phyloP scores from a whole-genome alignment of 1,140 invertebrate species.

The Cyrtorhinus lividipennis region DNA sequence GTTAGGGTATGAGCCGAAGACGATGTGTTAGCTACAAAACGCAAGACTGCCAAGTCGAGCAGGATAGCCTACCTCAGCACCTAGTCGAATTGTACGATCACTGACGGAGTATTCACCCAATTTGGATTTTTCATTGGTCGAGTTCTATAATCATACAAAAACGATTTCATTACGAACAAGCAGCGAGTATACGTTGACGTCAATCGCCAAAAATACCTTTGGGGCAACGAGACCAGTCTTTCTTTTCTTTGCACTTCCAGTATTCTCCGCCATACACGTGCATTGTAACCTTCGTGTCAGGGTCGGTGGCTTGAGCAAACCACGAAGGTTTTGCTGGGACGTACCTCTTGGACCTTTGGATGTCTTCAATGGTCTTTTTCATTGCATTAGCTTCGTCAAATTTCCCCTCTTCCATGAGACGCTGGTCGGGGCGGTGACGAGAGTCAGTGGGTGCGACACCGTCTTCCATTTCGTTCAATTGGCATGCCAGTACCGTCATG shows the following conservation, averaged over 20 bases:
- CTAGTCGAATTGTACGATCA: no score
- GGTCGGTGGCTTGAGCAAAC: conserved; percentile 74
- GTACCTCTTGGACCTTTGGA: conserved; percentile 59
- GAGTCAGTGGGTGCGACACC: conserved; percentile 88
- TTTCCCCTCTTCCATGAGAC: conserved; percentile 84
- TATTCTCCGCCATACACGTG: conserved; percentile 80
- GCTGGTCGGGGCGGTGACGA: conserved; percentile 81
- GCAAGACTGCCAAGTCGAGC: no score
- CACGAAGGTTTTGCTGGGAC: conserved; percentile 67
- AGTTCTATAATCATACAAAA: no score
- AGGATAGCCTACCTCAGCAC: no score
- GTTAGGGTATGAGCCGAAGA: no score
- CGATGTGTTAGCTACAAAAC: no score
- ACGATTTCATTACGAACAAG: no score
- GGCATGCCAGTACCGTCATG: conserved; percentile 84
- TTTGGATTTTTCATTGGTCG: no score
- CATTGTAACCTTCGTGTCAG: conserved; percentile 59
- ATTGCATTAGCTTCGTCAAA: conserved; percentile 90
- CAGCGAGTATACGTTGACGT: no score
- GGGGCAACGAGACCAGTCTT: conserved; percentile 84
- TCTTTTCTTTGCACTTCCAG: conserved; percentile 78
- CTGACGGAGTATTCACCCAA: no score
- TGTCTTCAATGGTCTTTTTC: conserved; percentile 85
- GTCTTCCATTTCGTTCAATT: conserved; percentile 86
- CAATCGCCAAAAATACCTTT: no score